phyloP scores from a whole-genome alignment of 2,797 vertebrate species.

The Poecilia picta region DNA sequence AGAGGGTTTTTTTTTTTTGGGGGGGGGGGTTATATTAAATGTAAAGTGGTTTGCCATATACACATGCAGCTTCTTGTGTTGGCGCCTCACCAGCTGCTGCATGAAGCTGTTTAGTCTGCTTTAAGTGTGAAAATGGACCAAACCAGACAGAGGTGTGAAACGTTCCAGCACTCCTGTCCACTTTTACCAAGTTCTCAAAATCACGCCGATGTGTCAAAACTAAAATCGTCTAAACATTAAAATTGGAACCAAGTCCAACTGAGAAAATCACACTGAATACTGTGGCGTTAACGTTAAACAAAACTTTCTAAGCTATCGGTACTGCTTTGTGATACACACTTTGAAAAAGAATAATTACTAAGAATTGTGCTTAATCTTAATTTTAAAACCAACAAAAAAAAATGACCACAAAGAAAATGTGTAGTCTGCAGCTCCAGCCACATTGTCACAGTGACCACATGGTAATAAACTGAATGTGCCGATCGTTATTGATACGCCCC shows the following conservation, averaged over 20 bases:
- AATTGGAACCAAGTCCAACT: not conserved
- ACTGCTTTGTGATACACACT: slow-evolving; percentile 5
- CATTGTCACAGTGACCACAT: slow-evolving; percentile 24
- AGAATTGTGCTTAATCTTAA: not conserved
- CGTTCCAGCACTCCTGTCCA: not conserved
- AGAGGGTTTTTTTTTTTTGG: not conserved
- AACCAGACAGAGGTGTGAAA: not conserved
- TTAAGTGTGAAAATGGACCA: not conserved
- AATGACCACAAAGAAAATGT: slow-evolving; percentile 4
- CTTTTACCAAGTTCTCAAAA: not conserved
- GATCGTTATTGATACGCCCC: slow-evolving; percentile 54
- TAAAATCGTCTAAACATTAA: not conserved
- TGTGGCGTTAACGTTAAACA: not conserved
- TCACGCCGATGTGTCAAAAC: not conserved
- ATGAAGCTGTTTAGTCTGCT: not conserved
- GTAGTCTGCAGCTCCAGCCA: slow-evolving; percentile 19
- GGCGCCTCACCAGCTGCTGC: not conserved
- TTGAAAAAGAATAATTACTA: slow-evolving; percentile 15
- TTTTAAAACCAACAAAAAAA: slow-evolving; percentile 11
- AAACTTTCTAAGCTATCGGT: not conserved
- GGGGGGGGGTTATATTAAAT: not conserved
- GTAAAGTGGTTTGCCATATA: not conserved
- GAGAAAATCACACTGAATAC: not conserved
- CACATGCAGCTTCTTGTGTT: not conserved
- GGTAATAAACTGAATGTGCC: slow-evolving; percentile 32